Base-by-base conservation (phyloP, 2,888 invertebrate genomes). In the Cabera pusaria region DNA sequence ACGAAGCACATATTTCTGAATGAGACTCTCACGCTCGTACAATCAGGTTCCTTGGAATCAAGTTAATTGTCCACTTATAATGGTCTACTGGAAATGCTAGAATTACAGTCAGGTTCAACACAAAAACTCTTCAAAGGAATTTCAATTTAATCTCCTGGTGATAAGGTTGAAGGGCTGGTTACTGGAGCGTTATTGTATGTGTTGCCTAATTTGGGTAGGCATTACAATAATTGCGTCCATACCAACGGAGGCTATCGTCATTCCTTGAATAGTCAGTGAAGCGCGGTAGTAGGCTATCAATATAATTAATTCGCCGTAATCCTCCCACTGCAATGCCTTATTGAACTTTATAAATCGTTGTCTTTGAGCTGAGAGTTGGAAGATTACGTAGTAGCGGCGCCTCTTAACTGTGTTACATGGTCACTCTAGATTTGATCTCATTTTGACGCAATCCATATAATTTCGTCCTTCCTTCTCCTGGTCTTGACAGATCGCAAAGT, bases 181-280 rank as follows among this genome's bases (percentile, higher is more conserved):
- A 27, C 27, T 32, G 26, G 8, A 27, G 16, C 26, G 14, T 23
- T 33, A 34, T 29, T 34, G 34, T 16, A 18, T 14, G 21, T 29
- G 21, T 35, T 41, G 31, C 29, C 26, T 35, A 41, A 24, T 41
- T 35, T 25, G 34, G 18, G 11, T 12, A 21, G 22, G 8, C 21
- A 35, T 34, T 29, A 29, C 41, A 12, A 26, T 41, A 31, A 41
- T 31, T 41, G 35, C 21, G 18, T 29, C 25, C 28, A 28, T 28
- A 23, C 19, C 21, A 11, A 16, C 5, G 12, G 8, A 18, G 20
- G 25, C 21, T 35, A 29, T 35, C 23, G 17, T 21, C 12, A 25
- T 29, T 40, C 16, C 19, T 24, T 29, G 23, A 14, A 17, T 29
- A 26, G 3, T 16, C 11, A 10, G 1, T 18, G 8, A 17, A 5